phyloP scores from a whole-genome alignment of 2,113 vertebrate genomes.

The Anolis sagrei region DNA sequence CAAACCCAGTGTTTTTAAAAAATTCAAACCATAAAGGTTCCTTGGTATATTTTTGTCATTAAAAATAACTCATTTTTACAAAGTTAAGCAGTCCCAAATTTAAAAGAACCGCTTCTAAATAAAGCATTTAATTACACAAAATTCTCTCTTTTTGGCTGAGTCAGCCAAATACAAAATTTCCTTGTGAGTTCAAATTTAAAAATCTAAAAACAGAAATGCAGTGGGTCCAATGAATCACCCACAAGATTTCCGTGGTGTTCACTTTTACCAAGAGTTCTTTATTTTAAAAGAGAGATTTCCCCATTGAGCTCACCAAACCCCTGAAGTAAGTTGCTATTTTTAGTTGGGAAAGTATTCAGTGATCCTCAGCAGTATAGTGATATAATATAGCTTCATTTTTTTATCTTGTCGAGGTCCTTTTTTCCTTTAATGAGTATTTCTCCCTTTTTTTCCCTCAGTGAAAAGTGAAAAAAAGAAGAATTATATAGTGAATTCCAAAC shows the following conservation, averaged over 20 bases:
- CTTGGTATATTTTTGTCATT: constrained; percentile 7
- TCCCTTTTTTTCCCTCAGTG: too few species aligned
- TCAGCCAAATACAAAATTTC: constrained; percentile 2
- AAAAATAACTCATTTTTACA: constrained; percentile 20
- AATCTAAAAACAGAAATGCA: constrained; percentile 32
- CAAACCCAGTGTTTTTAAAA: constrained; percentile 10
- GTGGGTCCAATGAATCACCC: background rate
- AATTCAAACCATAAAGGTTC: constrained; percentile 2
- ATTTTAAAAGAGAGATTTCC: background rate
- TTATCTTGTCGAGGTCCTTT: background rate
- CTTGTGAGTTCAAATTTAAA: constrained; percentile 51
- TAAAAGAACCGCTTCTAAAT: constrained; percentile 32
- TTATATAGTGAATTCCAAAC: background rate
- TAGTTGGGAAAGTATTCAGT: background rate
- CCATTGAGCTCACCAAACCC: background rate
- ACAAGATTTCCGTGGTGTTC: background rate
- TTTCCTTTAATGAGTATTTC: background rate
- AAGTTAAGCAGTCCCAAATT: constrained; percentile 38
- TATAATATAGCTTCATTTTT: background rate
- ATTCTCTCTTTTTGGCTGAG: constrained; percentile 30
- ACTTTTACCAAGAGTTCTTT: background rate
- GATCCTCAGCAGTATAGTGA: background rate
- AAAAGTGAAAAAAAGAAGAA: background rate
- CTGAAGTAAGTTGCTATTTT: background rate
- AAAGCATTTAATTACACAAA: constrained; percentile 51